Evolutionary conservation across 2,113 vertebrate species (phyloP), one percentile per base, ranked within the genome.

Genomic region (Cyphomyrus plagiostoma): DNA sequence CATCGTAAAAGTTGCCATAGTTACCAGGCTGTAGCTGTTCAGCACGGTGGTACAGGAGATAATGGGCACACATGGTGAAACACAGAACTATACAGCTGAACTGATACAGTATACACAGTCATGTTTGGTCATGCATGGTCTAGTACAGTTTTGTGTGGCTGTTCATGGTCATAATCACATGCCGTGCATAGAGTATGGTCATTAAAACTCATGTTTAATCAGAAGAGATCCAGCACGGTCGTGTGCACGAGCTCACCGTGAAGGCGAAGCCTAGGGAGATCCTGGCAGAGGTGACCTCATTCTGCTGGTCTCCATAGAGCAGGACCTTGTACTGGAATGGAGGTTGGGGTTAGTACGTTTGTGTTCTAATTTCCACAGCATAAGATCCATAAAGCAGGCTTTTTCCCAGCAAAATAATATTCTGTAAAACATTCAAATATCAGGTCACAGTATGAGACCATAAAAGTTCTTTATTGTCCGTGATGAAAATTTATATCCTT

Each of bases 1-100:
- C 98, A 88, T 99, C 98, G 23, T 99, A 99, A 92, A 99, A 99
- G 0, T 97, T 97, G 90, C 96, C 97, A 91, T 99, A 99, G 92
- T 98, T 98, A 94, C 97, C 98, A 83, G 95, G 95, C 45, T 97
- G 97, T 86, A 98, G 96, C 98, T 99, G 92, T 30, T 58, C 42
- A n/a, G 39, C 90, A 90, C 89, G 90, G 48, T 84, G 15, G n/a
- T 70, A 90, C 2, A 17, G 30, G 0, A 0, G 89, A n/a, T 26
- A 15, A 19, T 10, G 23, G 21, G 6, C 9, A 23, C 5, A 39
- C 35, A 39, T 17, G 15, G 74, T 80, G 35, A 80, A 42, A 80
- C 70, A 80, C 70, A 39, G 70, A 30, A 19, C 13, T 19, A 42
- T 42, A 80, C 30, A 19, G 15, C 35, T 80, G 74, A 19, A 19